Evolutionary conservation across 2,113 vertebrate species (phyloP).

Genomic region (Orientallactaga bullata): DNA sequence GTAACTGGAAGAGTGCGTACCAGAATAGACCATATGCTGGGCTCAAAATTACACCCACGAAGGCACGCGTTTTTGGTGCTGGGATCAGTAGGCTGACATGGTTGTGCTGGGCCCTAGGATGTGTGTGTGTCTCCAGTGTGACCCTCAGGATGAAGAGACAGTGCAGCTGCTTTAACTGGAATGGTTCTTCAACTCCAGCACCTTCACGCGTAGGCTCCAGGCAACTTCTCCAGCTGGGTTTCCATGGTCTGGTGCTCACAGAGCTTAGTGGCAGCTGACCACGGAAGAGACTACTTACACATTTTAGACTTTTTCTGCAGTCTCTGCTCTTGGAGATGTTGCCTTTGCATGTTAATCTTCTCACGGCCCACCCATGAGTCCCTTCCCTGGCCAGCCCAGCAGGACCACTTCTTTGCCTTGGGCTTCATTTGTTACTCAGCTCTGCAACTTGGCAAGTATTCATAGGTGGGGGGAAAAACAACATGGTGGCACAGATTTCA

Average conservation of each 20-base stretch:
- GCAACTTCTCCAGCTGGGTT: neutral
- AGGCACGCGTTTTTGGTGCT: neutral
- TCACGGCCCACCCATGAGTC: neutral
- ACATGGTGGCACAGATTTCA: neutral
- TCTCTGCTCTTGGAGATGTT: neutral
- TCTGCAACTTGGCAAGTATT: slow-evolving; percentile 32
- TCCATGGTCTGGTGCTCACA: neutral
- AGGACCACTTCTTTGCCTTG: neutral
- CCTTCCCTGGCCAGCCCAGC: neutral
- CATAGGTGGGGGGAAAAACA: neutral
- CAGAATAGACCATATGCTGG: neutral
- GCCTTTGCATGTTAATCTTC: neutral
- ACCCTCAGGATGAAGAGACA: neutral
- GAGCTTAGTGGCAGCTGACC: neutral
- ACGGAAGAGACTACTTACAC: neutral
- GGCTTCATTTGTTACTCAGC: neutral
- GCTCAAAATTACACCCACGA: neutral
- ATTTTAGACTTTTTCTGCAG: neutral
- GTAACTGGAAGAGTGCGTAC: neutral
- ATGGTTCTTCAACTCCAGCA: neutral
- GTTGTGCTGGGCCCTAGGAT: neutral
- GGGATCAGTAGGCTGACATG: neutral
- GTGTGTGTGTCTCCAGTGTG: neutral
- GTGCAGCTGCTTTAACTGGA: neutral
- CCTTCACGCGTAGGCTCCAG: neutral